phyloP scores from a whole-genome alignment of 1,140 invertebrate species.

The Archivesica marissinica region DNA sequence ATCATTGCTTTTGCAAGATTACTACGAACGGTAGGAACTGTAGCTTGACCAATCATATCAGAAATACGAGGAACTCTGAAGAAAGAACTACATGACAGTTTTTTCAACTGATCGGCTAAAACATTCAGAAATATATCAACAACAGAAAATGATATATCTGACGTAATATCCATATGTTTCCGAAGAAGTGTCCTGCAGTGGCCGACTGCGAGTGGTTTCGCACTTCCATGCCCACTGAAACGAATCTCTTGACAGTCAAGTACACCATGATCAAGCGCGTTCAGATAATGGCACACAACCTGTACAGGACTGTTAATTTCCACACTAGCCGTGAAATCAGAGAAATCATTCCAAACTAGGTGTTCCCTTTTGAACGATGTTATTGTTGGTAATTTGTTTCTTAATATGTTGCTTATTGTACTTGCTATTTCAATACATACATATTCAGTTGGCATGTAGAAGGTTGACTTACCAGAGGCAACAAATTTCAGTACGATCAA shows the following conservation, averaged over 20 bases:
- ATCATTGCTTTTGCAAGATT: slow-evolving; percentile 60
- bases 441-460: slow-evolving; percentile 40
- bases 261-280: slow-evolving; percentile 32
- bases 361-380: slow-evolving; percentile 61
- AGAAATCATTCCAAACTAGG: slow-evolving; percentile 67
- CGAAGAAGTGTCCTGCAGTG: slow-evolving; percentile 60
- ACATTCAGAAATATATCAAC: slow-evolving; percentile 68
- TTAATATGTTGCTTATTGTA: slow-evolving; percentile 56
- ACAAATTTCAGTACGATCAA: slow-evolving; percentile 60
- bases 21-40: slow-evolving; percentile 44
- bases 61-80: slow-evolving; percentile 61
- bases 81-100: slow-evolving; percentile 69
- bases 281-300: slow-evolving; percentile 68
- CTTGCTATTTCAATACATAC: slow-evolving; percentile 69
- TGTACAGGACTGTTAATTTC: slow-evolving; percentile 70
- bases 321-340: slow-evolving; percentile 33
- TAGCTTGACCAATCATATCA: slow-evolving; percentile 52
- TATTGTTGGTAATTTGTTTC: slow-evolving; percentile 51
- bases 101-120: slow-evolving; percentile 72
- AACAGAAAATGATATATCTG: slow-evolving; percentile 67
- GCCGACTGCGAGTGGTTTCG: slow-evolving; percentile 18
- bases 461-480: slow-evolving; percentile 31
- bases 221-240: slow-evolving; percentile 21
- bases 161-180: slow-evolving; percentile 52
- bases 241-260: slow-evolving; percentile 63